Conservation (phyloP, 2,797 vertebrate species). For the Halcyon badia region DNA sequence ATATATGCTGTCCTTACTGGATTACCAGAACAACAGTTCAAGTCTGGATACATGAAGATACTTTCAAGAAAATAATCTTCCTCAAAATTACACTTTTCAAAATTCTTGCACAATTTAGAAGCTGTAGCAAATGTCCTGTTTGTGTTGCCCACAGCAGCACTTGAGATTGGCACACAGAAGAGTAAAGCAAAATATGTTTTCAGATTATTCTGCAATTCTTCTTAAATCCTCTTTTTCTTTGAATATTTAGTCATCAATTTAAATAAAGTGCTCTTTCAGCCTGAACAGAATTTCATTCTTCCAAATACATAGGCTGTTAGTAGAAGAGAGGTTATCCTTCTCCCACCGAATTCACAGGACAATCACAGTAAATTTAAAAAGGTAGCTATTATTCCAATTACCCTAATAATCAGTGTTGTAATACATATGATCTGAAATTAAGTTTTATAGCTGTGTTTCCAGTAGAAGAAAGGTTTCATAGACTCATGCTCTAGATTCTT, state of each 20-base stretch:
- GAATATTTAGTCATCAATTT: neutral
- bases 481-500: neutral
- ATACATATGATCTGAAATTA: neutral
- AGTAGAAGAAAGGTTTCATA: neutral
- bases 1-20: neutral
- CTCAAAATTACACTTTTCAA: neutral
- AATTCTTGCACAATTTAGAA: neutral
- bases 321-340: neutral
- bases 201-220: neutral
- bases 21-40: neutral
- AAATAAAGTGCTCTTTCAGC: neutral
- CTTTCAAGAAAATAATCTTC: neutral
- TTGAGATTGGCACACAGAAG: neutral
- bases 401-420: neutral
- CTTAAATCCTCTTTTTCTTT: neutral
- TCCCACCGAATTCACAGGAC: neutral
- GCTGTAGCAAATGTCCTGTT: neutral
- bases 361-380: neutral
- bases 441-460: neutral
- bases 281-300: neutral
- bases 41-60: neutral
- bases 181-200: neutral
- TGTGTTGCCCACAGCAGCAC: neutral
- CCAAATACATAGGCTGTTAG: neutral
- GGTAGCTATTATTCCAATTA: neutral